Conservation (phyloP, 2,888 invertebrate species). For the Dryococelus australis region DNA sequence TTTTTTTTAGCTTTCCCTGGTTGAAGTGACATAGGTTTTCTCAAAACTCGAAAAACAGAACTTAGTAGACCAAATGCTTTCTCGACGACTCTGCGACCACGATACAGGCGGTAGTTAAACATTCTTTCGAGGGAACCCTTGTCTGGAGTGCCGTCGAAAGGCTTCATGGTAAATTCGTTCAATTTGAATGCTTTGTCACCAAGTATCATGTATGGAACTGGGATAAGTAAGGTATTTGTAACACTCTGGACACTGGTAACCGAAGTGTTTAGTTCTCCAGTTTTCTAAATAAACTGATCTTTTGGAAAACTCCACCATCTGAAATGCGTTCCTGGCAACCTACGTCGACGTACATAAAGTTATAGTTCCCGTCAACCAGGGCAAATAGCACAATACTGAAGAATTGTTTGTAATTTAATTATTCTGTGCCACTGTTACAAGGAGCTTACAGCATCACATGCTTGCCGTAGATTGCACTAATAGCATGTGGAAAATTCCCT, state of each 20-base stretch:
- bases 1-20: constrained; percentile 46
- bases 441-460: constrained; percentile 53
- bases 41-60: constrained; percentile 46
- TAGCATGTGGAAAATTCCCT: constrained; percentile 53
- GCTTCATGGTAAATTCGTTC: constrained; percentile 46
- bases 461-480: constrained; percentile 54
- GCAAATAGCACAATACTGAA: constrained; percentile 56
- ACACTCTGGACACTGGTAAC: constrained; percentile 43
- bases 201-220: constrained; percentile 51
- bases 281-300: constrained; percentile 48
- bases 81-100: constrained; percentile 51
- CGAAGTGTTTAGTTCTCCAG: constrained; percentile 46
- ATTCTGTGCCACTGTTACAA: constrained; percentile 50
- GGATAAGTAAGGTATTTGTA: constrained; percentile 43
- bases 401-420: constrained; percentile 53
- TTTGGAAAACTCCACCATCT: constrained; percentile 52
- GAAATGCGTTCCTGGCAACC: constrained; percentile 53
- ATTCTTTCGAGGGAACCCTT: constrained; percentile 47
- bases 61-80: constrained; percentile 47
- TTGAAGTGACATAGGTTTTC: constrained; percentile 49
- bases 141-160: constrained; percentile 44
- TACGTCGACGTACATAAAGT: constrained; percentile 53
- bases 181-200: constrained; percentile 48
- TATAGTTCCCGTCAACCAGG: constrained; percentile 56
- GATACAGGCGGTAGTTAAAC: constrained; percentile 51